Evolutionary conservation across 2,888 invertebrate species (phyloP).

Genomic region (Aporophyla nigra): DNA sequence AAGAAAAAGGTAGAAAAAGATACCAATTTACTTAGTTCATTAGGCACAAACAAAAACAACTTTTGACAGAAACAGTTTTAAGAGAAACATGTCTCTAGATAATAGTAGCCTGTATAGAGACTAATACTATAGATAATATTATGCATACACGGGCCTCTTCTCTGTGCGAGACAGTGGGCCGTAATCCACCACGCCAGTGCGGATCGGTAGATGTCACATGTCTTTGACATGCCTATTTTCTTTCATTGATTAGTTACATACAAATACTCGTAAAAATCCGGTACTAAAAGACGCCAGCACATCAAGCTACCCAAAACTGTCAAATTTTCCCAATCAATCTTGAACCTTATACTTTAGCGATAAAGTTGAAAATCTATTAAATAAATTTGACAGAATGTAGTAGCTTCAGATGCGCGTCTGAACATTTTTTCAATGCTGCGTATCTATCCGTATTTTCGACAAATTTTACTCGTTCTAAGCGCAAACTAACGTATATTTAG

Average conservation of each 20-base stretch:
- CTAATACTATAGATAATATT: too few relatives aligned
- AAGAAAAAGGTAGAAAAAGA: not conserved
- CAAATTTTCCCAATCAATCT: too few relatives aligned
- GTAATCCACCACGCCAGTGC: not conserved
- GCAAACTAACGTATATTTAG: slow-evolving; percentile 51
- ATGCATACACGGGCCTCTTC: not conserved
- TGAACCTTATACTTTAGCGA: too few relatives aligned
- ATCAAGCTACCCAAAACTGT: too few relatives aligned
- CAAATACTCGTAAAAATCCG: not conserved
- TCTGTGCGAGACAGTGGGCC: not conserved
- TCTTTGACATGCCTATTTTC: not conserved
- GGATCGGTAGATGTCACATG: not conserved
- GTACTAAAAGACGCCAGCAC: too few relatives aligned
- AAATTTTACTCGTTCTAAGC: slow-evolving; percentile 51
- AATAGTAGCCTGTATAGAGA: not conserved
- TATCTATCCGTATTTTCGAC: slow-evolving; percentile 45
- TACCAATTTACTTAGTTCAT: not conserved
- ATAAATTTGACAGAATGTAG: too few relatives aligned
- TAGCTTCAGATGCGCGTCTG: too few relatives aligned
- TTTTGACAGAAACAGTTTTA: not conserved
- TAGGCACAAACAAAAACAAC: not conserved
- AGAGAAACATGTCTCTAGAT: not conserved
- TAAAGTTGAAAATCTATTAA: too few relatives aligned
- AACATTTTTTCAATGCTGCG: not conserved
- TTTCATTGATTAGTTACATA: not conserved